These are phyloP conservation scores for Pachyramphus minor DNA, from an alignment of 2,113 vertebrate species.

Conservation along the genomic window DNA sequence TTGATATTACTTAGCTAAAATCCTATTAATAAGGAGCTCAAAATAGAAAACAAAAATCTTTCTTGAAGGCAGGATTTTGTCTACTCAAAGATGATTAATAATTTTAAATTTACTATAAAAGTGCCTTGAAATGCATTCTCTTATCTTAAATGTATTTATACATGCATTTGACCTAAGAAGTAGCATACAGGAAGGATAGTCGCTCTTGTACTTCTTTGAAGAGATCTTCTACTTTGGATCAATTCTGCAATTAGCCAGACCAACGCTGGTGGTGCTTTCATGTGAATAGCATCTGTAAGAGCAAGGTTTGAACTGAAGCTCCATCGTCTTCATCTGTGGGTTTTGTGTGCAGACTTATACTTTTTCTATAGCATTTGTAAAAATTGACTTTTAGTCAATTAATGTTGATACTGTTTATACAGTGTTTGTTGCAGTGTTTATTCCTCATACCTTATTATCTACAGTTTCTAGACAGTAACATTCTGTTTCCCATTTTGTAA, in stretches of 20 bases:
- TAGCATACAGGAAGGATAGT: neutral
- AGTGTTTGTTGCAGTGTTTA: neutral
- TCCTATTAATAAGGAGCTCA: neutral
- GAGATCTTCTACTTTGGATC: neutral
- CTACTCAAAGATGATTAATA: neutral
- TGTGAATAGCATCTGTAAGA: rapidly evolving
- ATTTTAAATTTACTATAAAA: neutral
- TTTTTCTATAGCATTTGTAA: neutral
- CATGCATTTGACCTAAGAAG: neutral
- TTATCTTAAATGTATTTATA: neutral
- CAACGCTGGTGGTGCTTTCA: neutral
- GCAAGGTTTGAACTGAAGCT: neutral
- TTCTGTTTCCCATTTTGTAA: neutral
- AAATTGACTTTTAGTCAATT: neutral
- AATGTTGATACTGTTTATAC: neutral
- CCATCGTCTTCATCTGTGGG: neutral
- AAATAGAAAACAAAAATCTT: neutral
- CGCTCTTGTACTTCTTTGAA: neutral
- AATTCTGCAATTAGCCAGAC: neutral
- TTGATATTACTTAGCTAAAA: neutral
- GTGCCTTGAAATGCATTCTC: neutral
- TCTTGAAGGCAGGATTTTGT: neutral
- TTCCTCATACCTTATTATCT: neutral
- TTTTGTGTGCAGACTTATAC: neutral
- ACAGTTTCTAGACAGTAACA: neutral